Evolutionary conservation across 2,797 vertebrate species (phyloP), one percentile per base, ranked within the genome.

Genomic region (Agapornis canus): DNA sequence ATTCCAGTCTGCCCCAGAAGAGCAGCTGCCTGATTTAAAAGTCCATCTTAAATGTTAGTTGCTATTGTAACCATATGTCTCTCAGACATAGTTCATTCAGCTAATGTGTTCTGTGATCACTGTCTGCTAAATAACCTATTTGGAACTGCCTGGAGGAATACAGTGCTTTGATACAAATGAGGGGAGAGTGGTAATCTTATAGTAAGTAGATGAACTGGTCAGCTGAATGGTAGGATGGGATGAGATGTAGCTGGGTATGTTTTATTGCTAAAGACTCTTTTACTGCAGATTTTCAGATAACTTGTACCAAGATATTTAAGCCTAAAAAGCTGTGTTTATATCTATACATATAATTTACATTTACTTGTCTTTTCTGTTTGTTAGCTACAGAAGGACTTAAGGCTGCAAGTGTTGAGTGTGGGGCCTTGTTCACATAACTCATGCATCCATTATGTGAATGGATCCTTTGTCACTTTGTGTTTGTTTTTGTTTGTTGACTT

Each of bases 401-500:
- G 95, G 96, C 93, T 98, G 97, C 96, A 97, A 97, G 94, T 97
- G 97, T 96, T 97, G 91, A 97, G 83, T 97, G 97, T 96, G 94
- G 79, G 84, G 86, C 84, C 91, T 83, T 94, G 96, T 94, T 95
- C 80, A 65, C 82, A 86, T 97, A 96, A 91, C 79, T 94, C 95
- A 96, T 97, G 96, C 97, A 93, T 96, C 97, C 97, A 97, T 98
- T 95, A 97, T 97, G 97, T 98, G 97, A 98, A 97, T 96, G 96
- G 96, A 97, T 97, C 93, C 96, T 98, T 98, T 97, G 97, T 98
- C 96, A 98, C 96, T 96, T 54, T 97, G 96, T 97, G 91, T 97
- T 97, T 96, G 95, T 95, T 89, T 92, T 93, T 95, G 96, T 97
- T 97, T 95, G 95, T 97, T 97, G 96, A 94, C 96, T 96, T 95